Percentiles rank a stretch among this genome's conserved stretches.
Evolutionary conservation across 2,113 vertebrate genomes (phyloP).

Genomic region (Casuarius casuarius): DNA sequence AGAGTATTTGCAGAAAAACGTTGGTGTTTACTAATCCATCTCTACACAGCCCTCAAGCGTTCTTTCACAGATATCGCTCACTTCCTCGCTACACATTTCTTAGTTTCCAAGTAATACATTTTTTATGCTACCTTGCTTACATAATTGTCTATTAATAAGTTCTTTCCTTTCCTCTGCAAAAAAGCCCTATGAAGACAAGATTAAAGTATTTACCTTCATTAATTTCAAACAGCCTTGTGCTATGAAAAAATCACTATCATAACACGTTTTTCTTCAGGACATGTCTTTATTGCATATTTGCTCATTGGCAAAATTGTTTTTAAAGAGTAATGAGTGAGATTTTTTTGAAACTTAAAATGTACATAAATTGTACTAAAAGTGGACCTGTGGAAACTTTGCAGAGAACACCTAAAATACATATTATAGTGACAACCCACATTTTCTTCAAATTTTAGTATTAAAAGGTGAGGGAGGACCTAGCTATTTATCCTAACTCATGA

Average conservation of each 20-base stretch:
- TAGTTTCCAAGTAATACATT: neutral
- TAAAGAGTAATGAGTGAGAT: neutral
- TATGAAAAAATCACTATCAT: neutral
- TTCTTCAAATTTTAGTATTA: neutral
- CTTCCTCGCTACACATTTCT: neutral
- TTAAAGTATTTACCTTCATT: neutral
- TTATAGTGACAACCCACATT: neutral
- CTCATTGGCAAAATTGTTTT: neutral
- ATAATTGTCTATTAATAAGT: neutral
- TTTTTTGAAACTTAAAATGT: neutral
- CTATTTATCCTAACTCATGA: neutral
- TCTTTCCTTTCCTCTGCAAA: neutral
- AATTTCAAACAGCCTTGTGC: neutral
- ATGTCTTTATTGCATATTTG: neutral
- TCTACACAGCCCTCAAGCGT: neutral
- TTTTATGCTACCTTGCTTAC: neutral
- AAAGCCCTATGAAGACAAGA: neutral
- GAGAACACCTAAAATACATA: neutral
- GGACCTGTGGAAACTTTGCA: neutral
- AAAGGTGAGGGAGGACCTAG: no score
- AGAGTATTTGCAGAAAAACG: neutral
- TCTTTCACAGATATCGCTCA: neutral
- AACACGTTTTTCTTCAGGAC: neutral
- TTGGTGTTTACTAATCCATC: neutral
- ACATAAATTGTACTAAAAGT: neutral